Conservation (phyloP, 2,888 invertebrate species). For the Cordilura impudica region DNA sequence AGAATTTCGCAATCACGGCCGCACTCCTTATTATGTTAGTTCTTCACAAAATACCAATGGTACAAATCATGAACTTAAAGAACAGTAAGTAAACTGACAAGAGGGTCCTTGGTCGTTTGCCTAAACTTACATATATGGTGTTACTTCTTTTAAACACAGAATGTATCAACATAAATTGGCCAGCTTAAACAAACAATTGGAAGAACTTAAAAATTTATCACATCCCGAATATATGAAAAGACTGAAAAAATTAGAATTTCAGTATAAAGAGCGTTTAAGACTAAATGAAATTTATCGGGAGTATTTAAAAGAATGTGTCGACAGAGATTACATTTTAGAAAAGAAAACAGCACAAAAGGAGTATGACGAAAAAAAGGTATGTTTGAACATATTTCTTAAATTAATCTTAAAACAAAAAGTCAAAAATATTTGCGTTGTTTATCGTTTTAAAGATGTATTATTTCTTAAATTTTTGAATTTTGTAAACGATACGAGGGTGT, state of each 20-base stretch:
- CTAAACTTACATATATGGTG: not conserved
- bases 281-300: conserved; percentile 88
- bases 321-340: conserved; percentile 91
- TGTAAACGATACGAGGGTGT: too few species aligned
- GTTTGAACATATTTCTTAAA: not conserved
- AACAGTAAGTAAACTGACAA: conserved; percentile 72
- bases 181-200: conserved; percentile 91
- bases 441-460: too few species aligned
- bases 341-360: conserved; percentile 93
- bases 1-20: conserved; percentile 84
- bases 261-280: conserved; percentile 88
- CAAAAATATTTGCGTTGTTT: too few species aligned
- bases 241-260: conserved; percentile 88
- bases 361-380: conserved; percentile 94
- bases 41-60: conserved; percentile 66
- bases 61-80: conserved; percentile 76
- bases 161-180: conserved; percentile 94
- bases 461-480: too few species aligned
- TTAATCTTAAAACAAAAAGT: too few species aligned
- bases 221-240: conserved; percentile 92
- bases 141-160: conserved; percentile 77
- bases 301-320: conserved; percentile 90
- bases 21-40: conserved; percentile 67
- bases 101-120: conserved; percentile 5
- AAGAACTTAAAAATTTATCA: conserved; percentile 90